Evolutionary conservation across 1,140 invertebrate species (phyloP), one percentile per base, ranked within the genome.

Genomic region (Drosophila kepulauana): DNA sequence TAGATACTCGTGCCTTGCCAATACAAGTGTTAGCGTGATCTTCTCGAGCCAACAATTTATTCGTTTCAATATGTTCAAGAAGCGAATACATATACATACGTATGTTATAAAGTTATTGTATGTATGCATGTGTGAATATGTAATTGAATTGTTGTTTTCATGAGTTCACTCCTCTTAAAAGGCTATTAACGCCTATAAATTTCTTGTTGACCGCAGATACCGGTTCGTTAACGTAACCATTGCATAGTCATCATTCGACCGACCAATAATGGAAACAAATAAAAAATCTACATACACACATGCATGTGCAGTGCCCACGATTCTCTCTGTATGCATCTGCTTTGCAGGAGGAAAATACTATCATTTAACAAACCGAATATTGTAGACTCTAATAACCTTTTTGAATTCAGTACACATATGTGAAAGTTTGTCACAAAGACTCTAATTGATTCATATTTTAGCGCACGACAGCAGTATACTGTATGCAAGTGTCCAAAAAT

Each of bases 221-320:
- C 30, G 35, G 65, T 67, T 57, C 43, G 30, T 67, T 16, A 58
- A 67, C 52, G 45, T 67, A 48, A 67, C 65, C 65, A 58, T 58
- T 67, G 54, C 28, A 57, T 67, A 58, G 54, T 67, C 52, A 67
- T 33, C 64, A 58, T 25, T 28, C 64, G 15, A 30, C 15, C 41
- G 15, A 30, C 25, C 41, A 67, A 57, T 48, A 33, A 57, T 35
- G 43, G 43, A 43, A 58, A 45, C 30, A 48, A 58, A 67, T 58
- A 57, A 58, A 66, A 25, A n/a, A 58, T 25, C 28, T 57, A 48
- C 33, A 46, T 46, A 61, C 15, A n/a, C 43, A 1, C 20, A 43
- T 46, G 35, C 35, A 38, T 11, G 35, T 38, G 35, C 8, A 38
- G 35, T 38, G 35, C 35, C 3, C 35, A 38, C 35, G 35, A 10